Evolutionary conservation across 92 coral and sea anemone species (phyloP).

Genomic region (Siderastrea radians): DNA sequence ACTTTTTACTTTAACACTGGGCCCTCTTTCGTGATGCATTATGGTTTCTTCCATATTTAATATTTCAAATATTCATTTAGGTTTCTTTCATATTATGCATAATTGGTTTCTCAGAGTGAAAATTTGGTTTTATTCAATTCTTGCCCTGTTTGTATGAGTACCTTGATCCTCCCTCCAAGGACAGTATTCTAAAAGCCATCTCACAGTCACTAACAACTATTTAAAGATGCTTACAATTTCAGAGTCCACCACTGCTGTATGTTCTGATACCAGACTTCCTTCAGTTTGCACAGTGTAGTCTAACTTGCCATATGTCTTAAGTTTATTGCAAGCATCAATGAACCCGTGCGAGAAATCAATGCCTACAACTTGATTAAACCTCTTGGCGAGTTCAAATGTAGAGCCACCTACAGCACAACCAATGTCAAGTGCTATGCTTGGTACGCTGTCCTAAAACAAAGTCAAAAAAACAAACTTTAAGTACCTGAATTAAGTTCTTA

Average conservation of each 20-base stretch:
- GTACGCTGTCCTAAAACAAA: conserved; percentile 49
- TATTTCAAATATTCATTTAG: too few species aligned
- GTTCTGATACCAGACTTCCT: conserved; percentile 71
- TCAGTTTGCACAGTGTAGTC: conserved; percentile 69
- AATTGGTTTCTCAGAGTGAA: too few species aligned
- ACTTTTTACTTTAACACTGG: too few species aligned
- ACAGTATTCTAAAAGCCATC: not conserved
- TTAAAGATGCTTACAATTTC: conserved; percentile 55
- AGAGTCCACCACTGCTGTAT: conserved; percentile 66
- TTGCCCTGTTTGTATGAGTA: too few species aligned
- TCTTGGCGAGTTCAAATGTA: conserved; percentile 77
- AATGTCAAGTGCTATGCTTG: conserved; percentile 79
- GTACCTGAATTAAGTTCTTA: too few species aligned
- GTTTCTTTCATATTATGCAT: too few species aligned
- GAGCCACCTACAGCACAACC: conserved; percentile 85
- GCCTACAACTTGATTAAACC: conserved; percentile 75
- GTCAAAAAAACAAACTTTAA: not conserved
- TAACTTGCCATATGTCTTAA: conserved; percentile 74
- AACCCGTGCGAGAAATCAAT: conserved; percentile 80
- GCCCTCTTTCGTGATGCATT: too few species aligned
- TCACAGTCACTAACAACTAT: not conserved
- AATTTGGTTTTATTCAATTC: too few species aligned
- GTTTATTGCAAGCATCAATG: conserved; percentile 53
- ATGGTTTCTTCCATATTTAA: too few species aligned
- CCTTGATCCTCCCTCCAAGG: too few species aligned